These are phyloP conservation scores for Onthophagus sagittarius DNA, from an alignment of 2,888 invertebrate species.

Conservation along the genomic window DNA sequence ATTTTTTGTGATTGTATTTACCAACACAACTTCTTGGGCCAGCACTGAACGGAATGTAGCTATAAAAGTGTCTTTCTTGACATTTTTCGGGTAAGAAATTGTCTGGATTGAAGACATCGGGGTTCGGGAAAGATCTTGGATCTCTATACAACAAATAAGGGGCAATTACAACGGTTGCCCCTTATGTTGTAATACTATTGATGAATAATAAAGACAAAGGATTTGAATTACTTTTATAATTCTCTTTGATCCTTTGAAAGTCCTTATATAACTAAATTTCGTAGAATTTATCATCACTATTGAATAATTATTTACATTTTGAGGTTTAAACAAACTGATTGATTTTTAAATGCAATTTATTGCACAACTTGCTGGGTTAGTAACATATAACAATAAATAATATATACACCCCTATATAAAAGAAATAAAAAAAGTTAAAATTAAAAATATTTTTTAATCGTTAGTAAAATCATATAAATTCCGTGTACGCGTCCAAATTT, in stretches of 20 bases:
- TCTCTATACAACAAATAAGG: slow-evolving; percentile 69
- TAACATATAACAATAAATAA: slow-evolving; percentile 19
- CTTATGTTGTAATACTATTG: slow-evolving; percentile 62
- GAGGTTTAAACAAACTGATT: not conserved
- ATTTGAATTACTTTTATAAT: too few species aligned
- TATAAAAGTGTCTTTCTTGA: slow-evolving; percentile 74
- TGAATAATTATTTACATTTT: too few species aligned
- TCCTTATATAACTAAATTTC: too few species aligned
- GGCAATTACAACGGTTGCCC: slow-evolving; percentile 64
- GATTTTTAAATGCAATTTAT: slow-evolving; percentile 22
- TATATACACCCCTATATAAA: slow-evolving; percentile 12
- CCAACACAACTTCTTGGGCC: slow-evolving; percentile 79
- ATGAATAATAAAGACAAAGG: too few species aligned
- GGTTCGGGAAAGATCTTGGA: slow-evolving; percentile 69
- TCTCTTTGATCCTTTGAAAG: too few species aligned
- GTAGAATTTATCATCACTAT: too few species aligned
- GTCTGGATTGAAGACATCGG: slow-evolving; percentile 76
- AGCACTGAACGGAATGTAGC: slow-evolving; percentile 78
- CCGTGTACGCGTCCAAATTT: not conserved
- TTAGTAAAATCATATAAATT: not conserved
- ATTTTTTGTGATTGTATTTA: slow-evolving; percentile 50
- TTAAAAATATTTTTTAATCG: too few species aligned
- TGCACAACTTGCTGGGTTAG: slow-evolving; percentile 16
- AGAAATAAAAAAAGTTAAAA: too few species aligned
- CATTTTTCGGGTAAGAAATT: slow-evolving; percentile 79